A percentile compares a stretch with the other conserved stretches of the same genome.
phyloP scores from a whole-genome alignment of 2,113 vertebrate species.

The Chascanopsetta lugubris region DNA sequence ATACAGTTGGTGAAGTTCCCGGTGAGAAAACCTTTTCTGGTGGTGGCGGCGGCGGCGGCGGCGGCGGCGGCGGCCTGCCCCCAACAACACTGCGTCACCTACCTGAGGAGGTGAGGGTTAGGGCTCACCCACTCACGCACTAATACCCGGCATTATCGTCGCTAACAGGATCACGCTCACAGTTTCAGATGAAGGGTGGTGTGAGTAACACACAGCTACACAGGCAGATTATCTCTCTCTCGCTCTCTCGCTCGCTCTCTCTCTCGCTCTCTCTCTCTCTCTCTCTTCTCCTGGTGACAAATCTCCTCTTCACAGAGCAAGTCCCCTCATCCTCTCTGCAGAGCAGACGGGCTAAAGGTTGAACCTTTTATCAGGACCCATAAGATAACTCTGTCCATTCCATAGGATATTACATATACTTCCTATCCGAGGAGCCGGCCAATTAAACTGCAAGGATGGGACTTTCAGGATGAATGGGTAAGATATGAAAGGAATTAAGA shows the following conservation, averaged over 20 bases:
- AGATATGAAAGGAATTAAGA: conserved; percentile 11
- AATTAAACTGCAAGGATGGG: conserved; percentile 42
- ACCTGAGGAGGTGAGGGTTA: conserved; percentile 15
- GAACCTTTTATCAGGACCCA: conserved; percentile 40
- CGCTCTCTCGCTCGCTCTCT: too few relatives aligned
- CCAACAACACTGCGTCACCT: conserved; percentile 39
- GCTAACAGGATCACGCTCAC: conserved; percentile 66
- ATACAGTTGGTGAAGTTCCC: conserved; percentile 6
- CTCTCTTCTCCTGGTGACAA: conserved; percentile 42
- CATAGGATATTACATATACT: conserved; percentile 31
- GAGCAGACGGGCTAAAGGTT: conserved; percentile 54
- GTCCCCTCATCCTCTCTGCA: conserved; percentile 27
- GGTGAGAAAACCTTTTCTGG: background rate
- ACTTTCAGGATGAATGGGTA: conserved; percentile 31
- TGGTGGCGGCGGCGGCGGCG: conserved; percentile 10
- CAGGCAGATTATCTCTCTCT: conserved; percentile 60
- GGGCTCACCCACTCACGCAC: conserved; percentile 31
- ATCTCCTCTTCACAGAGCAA: conserved; percentile 50
- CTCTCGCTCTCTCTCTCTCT: too few relatives aligned
- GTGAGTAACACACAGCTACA: conserved; percentile 60
- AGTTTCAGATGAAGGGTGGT: conserved; percentile 56
- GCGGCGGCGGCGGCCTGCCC: too few relatives aligned
- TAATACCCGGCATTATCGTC: conserved; percentile 58
- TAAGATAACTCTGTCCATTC: conserved; percentile 47
- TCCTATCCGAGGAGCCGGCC: conserved; percentile 17